Percentiles rank a stretch among this genome's conserved stretches.
Conservation (phyloP, 2,888 invertebrate species). For the Unio delphinus region DNA sequence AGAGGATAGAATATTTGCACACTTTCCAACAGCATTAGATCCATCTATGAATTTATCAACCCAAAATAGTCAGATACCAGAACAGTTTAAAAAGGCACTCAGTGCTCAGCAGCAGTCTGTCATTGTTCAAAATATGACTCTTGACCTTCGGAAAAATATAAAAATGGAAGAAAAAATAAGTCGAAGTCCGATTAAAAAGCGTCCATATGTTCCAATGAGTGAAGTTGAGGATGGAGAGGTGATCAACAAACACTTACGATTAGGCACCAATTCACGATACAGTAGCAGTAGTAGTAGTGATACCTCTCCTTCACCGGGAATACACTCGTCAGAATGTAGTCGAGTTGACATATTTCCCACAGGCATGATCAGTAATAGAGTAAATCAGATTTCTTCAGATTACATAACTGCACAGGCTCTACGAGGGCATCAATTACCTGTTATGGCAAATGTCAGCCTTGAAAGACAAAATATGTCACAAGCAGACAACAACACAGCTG, state of each 20-base stretch:
- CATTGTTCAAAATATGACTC: slow-evolving; percentile 58
- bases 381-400: slow-evolving; percentile 23
- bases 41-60: slow-evolving; percentile 21
- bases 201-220: slow-evolving; percentile 59
- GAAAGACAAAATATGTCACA: slow-evolving; percentile 14
- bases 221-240: slow-evolving; percentile 23
- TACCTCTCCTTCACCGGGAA: no score
- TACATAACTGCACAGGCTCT: slow-evolving; percentile 24
- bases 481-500: slow-evolving; percentile 39
- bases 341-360: no score
- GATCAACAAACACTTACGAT: slow-evolving; percentile 38
- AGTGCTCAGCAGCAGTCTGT: slow-evolving; percentile 48
- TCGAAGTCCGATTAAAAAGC: slow-evolving; percentile 68
- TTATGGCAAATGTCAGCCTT: slow-evolving; percentile 3
- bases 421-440: slow-evolving; percentile 5
- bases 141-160: slow-evolving; percentile 59
- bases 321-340: no score
- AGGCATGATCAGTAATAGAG: not conserved
- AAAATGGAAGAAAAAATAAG: slow-evolving; percentile 50
- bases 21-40: slow-evolving; percentile 15
- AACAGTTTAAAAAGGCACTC: slow-evolving; percentile 12
- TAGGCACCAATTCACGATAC: slow-evolving; percentile 20
- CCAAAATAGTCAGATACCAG: slow-evolving; percentile 18
- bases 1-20: slow-evolving; percentile 28
- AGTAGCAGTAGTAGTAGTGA: no score